Percentiles rank a stretch among this genome's conserved stretches.
These are phyloP conservation scores for Merops nubicus DNA, from an alignment of 2,113 vertebrate species.

Conservation along the genomic window DNA sequence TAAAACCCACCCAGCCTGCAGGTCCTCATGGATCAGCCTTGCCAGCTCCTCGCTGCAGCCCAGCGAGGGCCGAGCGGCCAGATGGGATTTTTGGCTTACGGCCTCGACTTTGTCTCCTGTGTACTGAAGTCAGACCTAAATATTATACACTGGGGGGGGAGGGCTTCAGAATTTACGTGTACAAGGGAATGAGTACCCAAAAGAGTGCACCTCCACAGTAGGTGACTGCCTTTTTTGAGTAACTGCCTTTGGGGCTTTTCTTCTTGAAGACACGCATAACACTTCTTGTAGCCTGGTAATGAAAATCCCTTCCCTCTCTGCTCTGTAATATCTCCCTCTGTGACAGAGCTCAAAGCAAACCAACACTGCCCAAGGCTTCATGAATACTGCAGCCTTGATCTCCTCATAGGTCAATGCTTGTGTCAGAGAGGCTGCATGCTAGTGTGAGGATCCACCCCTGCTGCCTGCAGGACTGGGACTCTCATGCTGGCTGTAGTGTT, in stretches of 20 bases:
- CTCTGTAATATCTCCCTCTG: rapidly evolving
- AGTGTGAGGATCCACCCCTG: rapidly evolving
- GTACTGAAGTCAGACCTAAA: neutral
- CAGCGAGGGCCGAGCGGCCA: neutral
- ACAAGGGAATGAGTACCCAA: neutral
- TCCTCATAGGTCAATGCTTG: neutral
- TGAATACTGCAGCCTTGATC: neutral
- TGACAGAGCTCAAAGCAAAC: neutral
- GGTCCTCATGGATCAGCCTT: neutral
- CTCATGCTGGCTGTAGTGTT: rapidly evolving
- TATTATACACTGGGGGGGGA: neutral
- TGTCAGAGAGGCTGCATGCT: neutral
- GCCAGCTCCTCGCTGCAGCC: neutral
- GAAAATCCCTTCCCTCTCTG: neutral
- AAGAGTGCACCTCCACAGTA: neutral
- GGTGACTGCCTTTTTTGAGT: neutral
- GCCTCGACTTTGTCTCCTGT: neutral
- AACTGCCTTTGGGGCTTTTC: neutral
- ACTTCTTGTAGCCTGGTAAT: neutral
- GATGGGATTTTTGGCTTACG: slow-evolving; percentile 21
- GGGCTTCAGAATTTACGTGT: neutral
- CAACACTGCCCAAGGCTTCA: neutral
- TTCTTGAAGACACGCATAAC: neutral
- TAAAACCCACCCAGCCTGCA: neutral
- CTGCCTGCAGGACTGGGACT: neutral